Evolutionary conservation across 1,140 invertebrate genomes (phyloP), one percentile per base, ranked within the genome.

Genomic region (Monochamus saltuarius): DNA sequence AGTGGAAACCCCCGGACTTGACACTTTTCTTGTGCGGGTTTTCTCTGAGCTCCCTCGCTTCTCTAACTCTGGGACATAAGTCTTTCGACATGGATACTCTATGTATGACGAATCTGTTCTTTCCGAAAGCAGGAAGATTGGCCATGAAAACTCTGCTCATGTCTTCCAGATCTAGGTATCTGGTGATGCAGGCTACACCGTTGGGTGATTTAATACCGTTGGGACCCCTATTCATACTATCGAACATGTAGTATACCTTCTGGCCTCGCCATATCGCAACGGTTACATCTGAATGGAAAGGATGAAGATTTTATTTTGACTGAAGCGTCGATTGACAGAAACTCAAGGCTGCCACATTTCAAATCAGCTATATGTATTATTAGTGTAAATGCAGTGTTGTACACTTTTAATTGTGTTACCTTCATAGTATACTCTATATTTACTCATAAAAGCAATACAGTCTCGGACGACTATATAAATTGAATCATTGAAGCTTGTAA

Each of bases 171-270:
- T 71, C 74, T 17, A 77, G 65, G 62, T 72, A 76, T 11, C 75
- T 56, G 0, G 69, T 74, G 1, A 76, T 65, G 45, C 73, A 75
- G 69, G 77, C 75, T 0, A 75, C 75, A 1, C 81, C 81, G 3
- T 72, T 76, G 2, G 75, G 70, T 0, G 75, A 76, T 11, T 62
- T 57, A 0, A 61, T 36, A 0, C 81, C 81, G 0, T 64, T 54
- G 4, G 81, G 80, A 0, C 80, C 80, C 9, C 76, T 73, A 0
- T 76, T 71, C 59, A 81, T 75, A 1, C 81, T 77, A 60, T 82
- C 81, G 72, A 79, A 82, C 70, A 82, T 69, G 22, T 77, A 77
- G 22, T 65, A 78, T n/a, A 73, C 71, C 11, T 74, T 76, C 19
- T 73, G 71, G 0, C 62, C 72, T 29, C 68, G 69, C 79, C 79